Evolutionary conservation across 2,797 vertebrate genomes (phyloP).

Genomic region (Muscicapa comitata): DNA sequence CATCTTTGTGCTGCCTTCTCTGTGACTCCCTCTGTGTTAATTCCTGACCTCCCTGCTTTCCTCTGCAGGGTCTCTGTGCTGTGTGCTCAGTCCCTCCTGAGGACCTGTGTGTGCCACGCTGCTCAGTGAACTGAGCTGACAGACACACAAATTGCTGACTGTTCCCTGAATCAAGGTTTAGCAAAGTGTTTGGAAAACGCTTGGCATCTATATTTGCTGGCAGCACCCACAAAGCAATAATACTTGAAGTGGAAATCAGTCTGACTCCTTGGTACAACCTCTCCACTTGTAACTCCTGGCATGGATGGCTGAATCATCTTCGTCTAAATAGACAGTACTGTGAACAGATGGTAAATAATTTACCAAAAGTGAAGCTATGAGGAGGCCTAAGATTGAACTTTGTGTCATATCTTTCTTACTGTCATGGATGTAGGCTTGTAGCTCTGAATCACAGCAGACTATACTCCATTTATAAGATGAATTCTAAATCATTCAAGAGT

Average conservation of each 20-base stretch:
- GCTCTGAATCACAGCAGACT: conserved; percentile 44
- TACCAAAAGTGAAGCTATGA: conserved; percentile 31
- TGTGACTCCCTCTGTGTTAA: background rate
- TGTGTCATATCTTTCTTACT: conserved; percentile 31
- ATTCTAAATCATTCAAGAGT: conserved; percentile 48
- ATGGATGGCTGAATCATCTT: conserved; percentile 52
- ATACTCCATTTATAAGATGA: conserved; percentile 35
- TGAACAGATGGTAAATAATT: conserved; percentile 67
- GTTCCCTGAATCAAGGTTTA: background rate
- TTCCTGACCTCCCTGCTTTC: background rate
- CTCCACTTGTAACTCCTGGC: conserved; percentile 46
- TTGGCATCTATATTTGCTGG: background rate
- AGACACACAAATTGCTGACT: conserved; percentile 7
- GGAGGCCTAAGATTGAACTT: conserved; percentile 46
- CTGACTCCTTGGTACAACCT: conserved; percentile 39
- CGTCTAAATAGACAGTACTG: conserved; percentile 43
- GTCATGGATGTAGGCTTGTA: conserved; percentile 22
- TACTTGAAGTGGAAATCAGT: conserved; percentile 30
- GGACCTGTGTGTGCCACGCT: background rate
- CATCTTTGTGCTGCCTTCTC: background rate
- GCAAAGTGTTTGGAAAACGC: conserved; percentile 12
- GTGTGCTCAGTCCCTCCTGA: background rate
- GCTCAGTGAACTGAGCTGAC: background rate
- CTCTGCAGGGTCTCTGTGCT: background rate
- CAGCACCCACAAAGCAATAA: conserved; percentile 26